Conservation (phyloP, 2,113 vertebrate species). For the Macaca nemestrina region DNA sequence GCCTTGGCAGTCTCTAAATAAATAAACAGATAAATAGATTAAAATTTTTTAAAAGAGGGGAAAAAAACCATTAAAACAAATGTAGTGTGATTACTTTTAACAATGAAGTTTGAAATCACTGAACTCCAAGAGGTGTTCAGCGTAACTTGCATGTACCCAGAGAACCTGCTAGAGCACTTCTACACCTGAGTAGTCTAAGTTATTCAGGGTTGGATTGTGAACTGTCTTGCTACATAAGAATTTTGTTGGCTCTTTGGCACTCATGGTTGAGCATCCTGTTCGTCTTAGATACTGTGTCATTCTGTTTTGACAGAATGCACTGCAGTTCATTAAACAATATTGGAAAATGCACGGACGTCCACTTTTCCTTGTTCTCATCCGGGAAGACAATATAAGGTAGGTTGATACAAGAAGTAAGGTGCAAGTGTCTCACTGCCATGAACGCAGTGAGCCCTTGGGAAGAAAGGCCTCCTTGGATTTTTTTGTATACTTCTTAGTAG, state of each 20-base stretch:
- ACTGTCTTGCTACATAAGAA: background rate
- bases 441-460: background rate
- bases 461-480: background rate
- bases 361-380: slow-evolving; percentile 96
- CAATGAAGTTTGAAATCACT: background rate
- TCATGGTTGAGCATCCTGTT: background rate
- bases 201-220: background rate
- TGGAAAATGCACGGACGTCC: slow-evolving; percentile 99
- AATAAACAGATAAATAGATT: background rate
- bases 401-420: background rate
- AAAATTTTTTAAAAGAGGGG: too few relatives aligned
- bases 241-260: background rate
- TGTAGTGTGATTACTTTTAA: background rate
- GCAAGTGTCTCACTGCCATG: background rate
- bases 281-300: background rate
- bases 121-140: background rate
- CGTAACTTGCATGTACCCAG: fast-evolving
- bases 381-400: slow-evolving; percentile 98
- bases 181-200: background rate
- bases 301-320: slow-evolving; percentile 88
- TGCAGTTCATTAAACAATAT: slow-evolving; percentile 98
- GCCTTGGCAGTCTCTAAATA: too few relatives aligned
- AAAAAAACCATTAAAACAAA: background rate
- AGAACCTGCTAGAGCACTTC: background rate
- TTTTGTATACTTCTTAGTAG: background rate